Evolutionary conservation across 2,888 invertebrate species (phyloP).

Genomic region (Encarsia formosa): DNA sequence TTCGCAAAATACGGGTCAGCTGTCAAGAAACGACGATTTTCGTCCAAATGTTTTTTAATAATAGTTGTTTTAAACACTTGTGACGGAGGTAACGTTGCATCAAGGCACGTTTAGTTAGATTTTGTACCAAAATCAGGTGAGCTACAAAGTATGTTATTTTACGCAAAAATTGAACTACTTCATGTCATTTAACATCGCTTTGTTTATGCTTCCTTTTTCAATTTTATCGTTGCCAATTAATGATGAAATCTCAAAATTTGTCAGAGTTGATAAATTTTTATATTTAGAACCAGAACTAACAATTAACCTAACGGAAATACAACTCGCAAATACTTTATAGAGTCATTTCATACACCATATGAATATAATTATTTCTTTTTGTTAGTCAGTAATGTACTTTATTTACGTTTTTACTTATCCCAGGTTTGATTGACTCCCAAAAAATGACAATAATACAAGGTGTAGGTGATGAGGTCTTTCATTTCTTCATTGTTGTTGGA

Average conservation of each 20-base stretch:
- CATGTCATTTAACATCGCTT: too few relatives aligned
- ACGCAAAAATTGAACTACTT: too few relatives aligned
- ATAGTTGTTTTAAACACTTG: slow-evolving; percentile 13
- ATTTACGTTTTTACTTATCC: neutral
- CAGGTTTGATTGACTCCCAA: slow-evolving; percentile 18
- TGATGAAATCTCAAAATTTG: too few relatives aligned
- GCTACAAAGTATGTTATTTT: too few relatives aligned
- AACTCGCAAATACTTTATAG: neutral
- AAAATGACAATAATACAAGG: slow-evolving; percentile 77
- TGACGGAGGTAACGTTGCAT: slow-evolving; percentile 23
- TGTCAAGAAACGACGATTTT: slow-evolving; percentile 21
- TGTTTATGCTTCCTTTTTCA: too few relatives aligned
- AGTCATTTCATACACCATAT: neutral
- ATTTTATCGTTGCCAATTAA: too few relatives aligned
- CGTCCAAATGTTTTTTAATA: slow-evolving; percentile 26
- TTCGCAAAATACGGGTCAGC: slow-evolving; percentile 21
- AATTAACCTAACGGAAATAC: slow-evolving; percentile 1
- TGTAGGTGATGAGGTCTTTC: slow-evolving; percentile 77
- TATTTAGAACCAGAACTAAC: too few relatives aligned
- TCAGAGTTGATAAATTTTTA: too few relatives aligned
- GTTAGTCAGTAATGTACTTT: too few relatives aligned
- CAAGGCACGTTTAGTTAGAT: slow-evolving; percentile 16
- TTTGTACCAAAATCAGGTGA: slow-evolving; percentile 15
- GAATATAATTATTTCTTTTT: too few relatives aligned
- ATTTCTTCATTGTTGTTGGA: slow-evolving; percentile 64